Evolutionary conservation across 2,888 invertebrate species (phyloP), one percentile per base, ranked within the genome.

Genomic region (Unio delphinus): DNA sequence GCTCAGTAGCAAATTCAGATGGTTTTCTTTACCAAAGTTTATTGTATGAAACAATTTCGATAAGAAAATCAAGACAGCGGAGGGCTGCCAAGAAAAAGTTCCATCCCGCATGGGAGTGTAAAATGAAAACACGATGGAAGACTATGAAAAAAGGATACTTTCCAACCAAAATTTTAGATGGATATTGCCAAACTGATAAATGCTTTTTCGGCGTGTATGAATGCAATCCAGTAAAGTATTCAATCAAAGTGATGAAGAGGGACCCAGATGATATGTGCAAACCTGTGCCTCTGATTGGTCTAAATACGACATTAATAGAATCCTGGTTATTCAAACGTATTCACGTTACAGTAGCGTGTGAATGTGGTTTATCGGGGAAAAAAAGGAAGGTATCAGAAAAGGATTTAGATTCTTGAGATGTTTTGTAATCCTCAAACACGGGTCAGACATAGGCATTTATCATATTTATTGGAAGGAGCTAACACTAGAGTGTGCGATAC

Each of bases 171-270:
- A 69, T 87, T 61, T 76, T 77, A 67, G 83, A 83, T 18, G 86
- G 83, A 5, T 69, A 74, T 45, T 88, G 88, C 72, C 73, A 72
- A 63, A 80, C 81, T 57, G 77, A 82, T 58, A 82, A 81, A 61
- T 88, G 88, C 73, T 85, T 87, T 69, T 86, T 81, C 71, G 80
- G 83, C 26, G 73, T 86, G 67, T 85, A 86, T 71, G 78, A 80
- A 67, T 88, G 88, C 79, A 81, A 79, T 55, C 85, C 86, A 20
- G 80, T 82, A 61, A 81, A 80, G 65, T 88, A 87, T 75, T 75
- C 80, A 64, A 80, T 87, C 60, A 82, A 82, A 74, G 75, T 88
- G 64, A 74, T 88, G 67, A 78, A 81, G 73, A 62, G 86, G 68
- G 85, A 86, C 73, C 84, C 83, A 20, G 73, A 76, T 56, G 74